Base-by-base conservation (phyloP, 2,888 invertebrate species). In the Polymixis lichenea region DNA sequence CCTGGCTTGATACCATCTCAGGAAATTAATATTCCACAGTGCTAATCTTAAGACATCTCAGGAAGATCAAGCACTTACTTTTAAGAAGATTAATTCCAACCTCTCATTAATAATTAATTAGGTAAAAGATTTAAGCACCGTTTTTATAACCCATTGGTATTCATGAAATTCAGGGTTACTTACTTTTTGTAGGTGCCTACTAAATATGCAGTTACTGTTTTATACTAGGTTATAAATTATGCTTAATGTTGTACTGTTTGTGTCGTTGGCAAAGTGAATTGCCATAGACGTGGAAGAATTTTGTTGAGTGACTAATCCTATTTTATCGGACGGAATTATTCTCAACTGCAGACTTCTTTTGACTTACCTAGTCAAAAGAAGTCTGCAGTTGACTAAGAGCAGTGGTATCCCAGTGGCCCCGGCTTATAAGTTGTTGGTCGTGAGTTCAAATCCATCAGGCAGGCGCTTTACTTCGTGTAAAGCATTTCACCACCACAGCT, bases 11-110 rank as follows among this genome's bases (percentile, higher is more conserved):
- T 83, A 62, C 62, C 65, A 77, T 82, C 86, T 71, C 65, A 77
- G 83, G 77, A 87, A 85, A 87, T 86, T 87, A 82, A 85, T 85
- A 87, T 85, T 87, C 78, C 72, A 71, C 74, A 19, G 77, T 80
- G 77, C 80, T 83, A 72, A 87, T 83, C 87, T 79, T 79, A 79
- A 86, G 73, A 73, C 75, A 78, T 85, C 87, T 82, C 78, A 80
- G 71, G 75, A 72, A 77, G 75, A 82, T 85, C 75, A 87, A 72
- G 80, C 67, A 77, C 77, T 85, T 80, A 80, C 75, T 65, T 72
- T 74, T 72, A 49, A 67, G 72, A 64, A 71, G 86, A 87, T 87
- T 85, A 85, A 82, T 75, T 65, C 43, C 60, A 11, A 53, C 58
- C 64, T 43, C 72, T 87, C 70, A 85, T 87, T 85, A 85, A 87